Conservation (phyloP, 2,113 vertebrate genomes). For the Megaceryle maxima region DNA sequence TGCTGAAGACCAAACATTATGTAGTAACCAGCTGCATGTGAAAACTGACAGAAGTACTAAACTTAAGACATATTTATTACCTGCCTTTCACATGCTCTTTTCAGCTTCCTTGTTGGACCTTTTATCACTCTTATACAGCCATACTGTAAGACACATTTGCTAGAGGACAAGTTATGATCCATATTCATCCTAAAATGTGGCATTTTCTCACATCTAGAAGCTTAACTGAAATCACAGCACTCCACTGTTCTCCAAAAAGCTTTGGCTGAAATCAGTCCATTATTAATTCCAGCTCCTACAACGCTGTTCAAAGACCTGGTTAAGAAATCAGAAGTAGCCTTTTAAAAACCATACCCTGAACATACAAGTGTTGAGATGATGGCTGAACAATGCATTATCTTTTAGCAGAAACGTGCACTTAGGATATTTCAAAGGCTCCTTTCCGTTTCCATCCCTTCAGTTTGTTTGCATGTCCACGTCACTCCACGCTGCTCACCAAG, state of each 20-base stretch:
- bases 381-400: rapidly evolving
- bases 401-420: background rate
- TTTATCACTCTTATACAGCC: background rate
- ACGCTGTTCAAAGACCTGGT: background rate
- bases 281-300: background rate
- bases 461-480: rapidly evolving
- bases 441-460: background rate
- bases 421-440: background rate
- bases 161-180: background rate
- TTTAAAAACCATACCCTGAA: background rate
- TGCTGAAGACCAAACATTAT: background rate
- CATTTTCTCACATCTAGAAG: constrained; percentile 15
- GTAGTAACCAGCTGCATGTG: background rate
- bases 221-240: background rate
- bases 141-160: background rate
- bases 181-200: background rate
- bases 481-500: background rate
- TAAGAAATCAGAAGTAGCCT: background rate
- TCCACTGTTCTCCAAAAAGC: background rate
- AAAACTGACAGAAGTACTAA: constrained; percentile 6
- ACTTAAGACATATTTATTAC: constrained; percentile 15
- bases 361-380: background rate
- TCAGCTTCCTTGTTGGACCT: background rate
- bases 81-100: constrained; percentile 15
- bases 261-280: background rate